phyloP scores from a whole-genome alignment of 2,888 invertebrate genomes.

The Antheraea assamensis region DNA sequence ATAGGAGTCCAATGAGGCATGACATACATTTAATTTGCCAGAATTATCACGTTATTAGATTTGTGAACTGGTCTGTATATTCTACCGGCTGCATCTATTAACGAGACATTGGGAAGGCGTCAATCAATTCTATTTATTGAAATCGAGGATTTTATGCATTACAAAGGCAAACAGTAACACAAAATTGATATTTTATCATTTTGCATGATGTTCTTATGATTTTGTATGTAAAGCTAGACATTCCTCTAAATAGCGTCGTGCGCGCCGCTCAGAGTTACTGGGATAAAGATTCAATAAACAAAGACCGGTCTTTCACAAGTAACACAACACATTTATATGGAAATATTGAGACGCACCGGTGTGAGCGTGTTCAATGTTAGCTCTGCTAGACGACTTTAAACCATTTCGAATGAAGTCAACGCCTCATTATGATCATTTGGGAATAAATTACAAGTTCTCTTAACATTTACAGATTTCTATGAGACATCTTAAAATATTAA shows the following conservation, averaged over 20 bases:
- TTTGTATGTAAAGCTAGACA: slow-evolving; percentile 10
- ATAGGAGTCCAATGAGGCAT: too few species aligned
- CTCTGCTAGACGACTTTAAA: slow-evolving; percentile 12
- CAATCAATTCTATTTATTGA: background rate
- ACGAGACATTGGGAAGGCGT: too few species aligned
- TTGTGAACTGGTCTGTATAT: background rate
- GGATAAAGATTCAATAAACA: slow-evolving; percentile 44
- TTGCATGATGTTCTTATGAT: background rate
- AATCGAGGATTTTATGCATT: background rate
- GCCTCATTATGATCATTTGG: slow-evolving; percentile 27
- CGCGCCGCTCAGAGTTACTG: background rate
- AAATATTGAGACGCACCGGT: slow-evolving; percentile 44
- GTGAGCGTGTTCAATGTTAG: slow-evolving; percentile 27
- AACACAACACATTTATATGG: slow-evolving; percentile 60
- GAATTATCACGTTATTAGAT: too few species aligned
- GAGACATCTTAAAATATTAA: background rate
- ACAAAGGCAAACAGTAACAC: background rate
- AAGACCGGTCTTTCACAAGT: slow-evolving; percentile 55
- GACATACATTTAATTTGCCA: too few species aligned
- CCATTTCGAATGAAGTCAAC: slow-evolving; percentile 26
- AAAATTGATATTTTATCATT: background rate
- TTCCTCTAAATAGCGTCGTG: background rate
- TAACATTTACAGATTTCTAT: background rate
- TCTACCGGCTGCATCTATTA: background rate
- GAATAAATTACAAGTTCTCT: background rate